Evolutionary conservation across 2,797 vertebrate genomes (phyloP).

Genomic region (Artibeus jamaicensis): DNA sequence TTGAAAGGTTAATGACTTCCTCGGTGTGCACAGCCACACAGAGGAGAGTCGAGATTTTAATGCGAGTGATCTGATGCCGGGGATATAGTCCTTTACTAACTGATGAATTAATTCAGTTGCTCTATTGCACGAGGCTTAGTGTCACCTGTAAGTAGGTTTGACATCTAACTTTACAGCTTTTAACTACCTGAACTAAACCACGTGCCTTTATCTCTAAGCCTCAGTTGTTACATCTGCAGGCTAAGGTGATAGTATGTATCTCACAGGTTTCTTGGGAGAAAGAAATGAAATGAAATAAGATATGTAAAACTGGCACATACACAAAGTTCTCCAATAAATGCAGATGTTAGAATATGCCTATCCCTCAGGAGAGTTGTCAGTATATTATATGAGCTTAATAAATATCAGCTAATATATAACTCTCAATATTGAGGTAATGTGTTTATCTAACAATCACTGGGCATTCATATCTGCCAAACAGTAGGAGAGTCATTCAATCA

Average conservation of each 20-base stretch:
- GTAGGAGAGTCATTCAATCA: neutral
- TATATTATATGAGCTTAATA: neutral
- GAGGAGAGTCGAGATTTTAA: neutral
- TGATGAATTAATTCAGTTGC: neutral
- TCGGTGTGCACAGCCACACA: rapidly evolving
- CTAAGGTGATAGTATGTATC: no score
- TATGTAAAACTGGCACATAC: neutral
- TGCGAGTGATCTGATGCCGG: neutral
- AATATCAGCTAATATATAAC: neutral
- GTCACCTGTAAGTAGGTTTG: neutral
- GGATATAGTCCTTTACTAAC: no score
- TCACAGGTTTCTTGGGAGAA: neutral
- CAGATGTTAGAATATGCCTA: neutral
- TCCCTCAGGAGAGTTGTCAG: neutral
- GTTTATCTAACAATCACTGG: neutral
- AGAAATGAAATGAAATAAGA: neutral
- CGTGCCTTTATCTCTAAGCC: neutral
- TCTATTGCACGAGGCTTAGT: neutral
- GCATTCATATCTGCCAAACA: no score
- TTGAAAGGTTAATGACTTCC: neutral
- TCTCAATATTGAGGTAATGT: neutral
- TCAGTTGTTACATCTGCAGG: neutral
- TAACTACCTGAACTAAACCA: rapidly evolving
- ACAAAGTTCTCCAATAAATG: neutral
- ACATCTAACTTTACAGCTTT: neutral